Conservation (phyloP, 2,113 vertebrate genomes). For the Eulemur rufifrons region DNA sequence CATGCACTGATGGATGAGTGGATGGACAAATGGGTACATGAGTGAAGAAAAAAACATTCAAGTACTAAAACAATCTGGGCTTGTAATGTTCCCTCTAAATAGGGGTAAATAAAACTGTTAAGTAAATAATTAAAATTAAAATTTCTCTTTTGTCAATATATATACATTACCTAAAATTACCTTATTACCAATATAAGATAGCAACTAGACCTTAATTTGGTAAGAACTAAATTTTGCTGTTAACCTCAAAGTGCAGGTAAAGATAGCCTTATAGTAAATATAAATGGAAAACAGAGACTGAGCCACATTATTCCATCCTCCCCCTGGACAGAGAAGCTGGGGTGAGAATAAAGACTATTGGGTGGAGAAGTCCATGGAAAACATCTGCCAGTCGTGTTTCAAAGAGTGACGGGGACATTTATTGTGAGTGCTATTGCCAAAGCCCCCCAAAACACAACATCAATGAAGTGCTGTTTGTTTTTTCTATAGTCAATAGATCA, state of each 20-base stretch:
- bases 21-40: background rate
- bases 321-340: background rate
- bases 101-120: background rate
- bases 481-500: constrained; percentile 75
- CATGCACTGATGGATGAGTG: background rate
- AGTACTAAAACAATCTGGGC: background rate
- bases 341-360: constrained; percentile 57
- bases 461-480: constrained; percentile 69
- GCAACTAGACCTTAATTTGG: constrained; percentile 24
- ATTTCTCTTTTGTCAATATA: constrained; percentile 22
- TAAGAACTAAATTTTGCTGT: background rate
- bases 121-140: background rate
- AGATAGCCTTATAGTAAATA: background rate
- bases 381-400: constrained; percentile 71
- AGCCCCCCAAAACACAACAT: constrained; percentile 66
- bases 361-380: constrained; percentile 51
- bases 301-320: background rate
- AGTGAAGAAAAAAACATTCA: constrained; percentile 7
- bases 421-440: constrained; percentile 57
- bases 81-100: background rate
- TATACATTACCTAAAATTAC: background rate
- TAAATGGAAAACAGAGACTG: constrained; percentile 12
- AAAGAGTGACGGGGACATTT: constrained; percentile 62
- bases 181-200: background rate
- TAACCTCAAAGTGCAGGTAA: constrained; percentile 25